phyloP scores from a whole-genome alignment of 92 coral and sea anemone genomes.

The Ricordea florida region DNA sequence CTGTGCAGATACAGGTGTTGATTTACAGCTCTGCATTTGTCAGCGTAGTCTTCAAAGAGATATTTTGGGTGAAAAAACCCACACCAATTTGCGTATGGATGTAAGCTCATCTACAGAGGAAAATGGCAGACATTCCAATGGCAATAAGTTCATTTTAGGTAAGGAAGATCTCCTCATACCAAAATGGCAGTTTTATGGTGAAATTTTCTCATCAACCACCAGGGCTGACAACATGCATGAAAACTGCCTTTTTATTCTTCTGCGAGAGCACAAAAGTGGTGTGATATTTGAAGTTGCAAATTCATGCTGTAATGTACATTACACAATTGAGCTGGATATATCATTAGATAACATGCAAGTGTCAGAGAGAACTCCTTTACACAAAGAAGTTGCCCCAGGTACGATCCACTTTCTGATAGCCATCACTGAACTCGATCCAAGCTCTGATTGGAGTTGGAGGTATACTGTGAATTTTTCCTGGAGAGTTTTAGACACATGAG shows the following conservation, averaged over 20 bases:
- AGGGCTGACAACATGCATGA: conserved; percentile 60
- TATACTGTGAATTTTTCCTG: conserved; percentile 51
- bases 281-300: conserved; percentile 66
- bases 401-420: conserved; percentile 47
- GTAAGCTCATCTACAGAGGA: neutral
- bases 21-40: conserved; percentile 79
- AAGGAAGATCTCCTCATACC: conserved; percentile 8
- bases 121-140: neutral
- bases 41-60: neutral
- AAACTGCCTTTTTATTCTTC: conserved; percentile 57
- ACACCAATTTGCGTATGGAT: too few relatives aligned
- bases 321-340: conserved; percentile 46
- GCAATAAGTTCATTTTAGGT: too few relatives aligned
- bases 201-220: conserved; percentile 36
- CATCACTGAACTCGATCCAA: conserved; percentile 46
- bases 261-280: conserved; percentile 51
- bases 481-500: neutral
- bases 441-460: conserved; percentile 52
- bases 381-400: conserved; percentile 36
- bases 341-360: conserved; percentile 58
- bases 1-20: conserved; percentile 74
- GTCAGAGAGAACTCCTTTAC: conserved; percentile 37
- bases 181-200: conserved; percentile 21
- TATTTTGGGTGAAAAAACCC: neutral
- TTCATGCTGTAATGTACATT: conserved; percentile 47